Evolutionary conservation across 2,888 invertebrate species (phyloP), one percentile per base, ranked within the genome.

Genomic region (Nomada fucata): DNA sequence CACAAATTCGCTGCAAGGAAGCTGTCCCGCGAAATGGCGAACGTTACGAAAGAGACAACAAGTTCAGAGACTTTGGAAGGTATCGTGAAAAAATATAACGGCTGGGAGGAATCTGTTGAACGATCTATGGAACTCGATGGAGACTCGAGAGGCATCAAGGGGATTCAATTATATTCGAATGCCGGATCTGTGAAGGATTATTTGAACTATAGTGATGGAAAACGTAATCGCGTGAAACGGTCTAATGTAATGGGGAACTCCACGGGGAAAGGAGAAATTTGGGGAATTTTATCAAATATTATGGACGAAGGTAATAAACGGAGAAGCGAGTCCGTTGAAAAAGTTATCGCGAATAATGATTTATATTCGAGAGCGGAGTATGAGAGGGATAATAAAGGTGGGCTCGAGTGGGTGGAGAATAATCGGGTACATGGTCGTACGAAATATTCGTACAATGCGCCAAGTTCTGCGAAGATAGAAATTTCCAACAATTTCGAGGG

Each of bases 221-320:
- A 18, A 13, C 44, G 18, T 13, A 47, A 50, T 20, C 61, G 78
- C 18, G 2, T 5, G 0, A 23, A 18, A 10, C 61, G 68, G 2
- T 69, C 57, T 13, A 15, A 44, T 2, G 2, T 4, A 47, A 63
- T 18, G 10, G 5, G 13, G 9, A 2, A 63, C 9, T 23, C 44
- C 2, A 7, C 0, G 68, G 15, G 2, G 5, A 26, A 18, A 5
- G 18, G 11, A 0, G 55, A 23, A 5, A 29, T 20, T 68, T 55
- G 4, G 15, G 4, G n/a, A 10, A 18, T 23, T 10, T 20, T 10
- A 0, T 2, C 0, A 3, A n/a, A 7, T 2, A 0, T 2, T 3
- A 1, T 4, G 18, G 20, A 7, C 36, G 36, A 36, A 36, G 36
- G 9, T 36, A 36, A 36, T 36, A 36, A 7, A 36, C 36, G 5